Conservation (phyloP, 1,140 invertebrate species). For the Lordiphosa stackelbergi region DNA sequence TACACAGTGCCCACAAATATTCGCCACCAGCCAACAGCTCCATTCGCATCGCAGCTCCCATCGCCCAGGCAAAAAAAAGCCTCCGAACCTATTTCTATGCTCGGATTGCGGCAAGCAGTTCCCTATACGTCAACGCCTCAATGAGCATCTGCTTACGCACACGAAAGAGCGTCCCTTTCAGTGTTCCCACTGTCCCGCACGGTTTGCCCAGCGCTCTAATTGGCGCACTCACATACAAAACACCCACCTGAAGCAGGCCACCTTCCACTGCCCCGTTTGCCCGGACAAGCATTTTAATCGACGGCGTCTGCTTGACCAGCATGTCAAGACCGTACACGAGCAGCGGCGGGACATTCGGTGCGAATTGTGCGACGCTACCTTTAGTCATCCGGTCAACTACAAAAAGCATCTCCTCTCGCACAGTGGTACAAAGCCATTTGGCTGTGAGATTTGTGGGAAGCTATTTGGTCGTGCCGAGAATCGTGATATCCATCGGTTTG, state of each 20-base stretch:
- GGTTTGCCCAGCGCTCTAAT: conserved; percentile 87
- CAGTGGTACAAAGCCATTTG: conserved; percentile 87
- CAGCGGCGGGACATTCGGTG: conserved; percentile 88
- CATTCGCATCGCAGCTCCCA: no score
- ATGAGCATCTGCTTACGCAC: conserved; percentile 89
- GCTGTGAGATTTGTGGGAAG: conserved; percentile 92
- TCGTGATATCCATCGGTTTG: conserved; percentile 89
- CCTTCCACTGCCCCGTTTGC: conserved; percentile 84
- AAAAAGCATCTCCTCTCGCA: conserved; percentile 90
- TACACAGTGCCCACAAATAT: no score
- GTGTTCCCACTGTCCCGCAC: conserved; percentile 88
- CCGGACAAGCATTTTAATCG: conserved; percentile 85
- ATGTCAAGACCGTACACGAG: conserved; percentile 88
- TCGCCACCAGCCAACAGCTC: no score
- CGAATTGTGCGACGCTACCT: conserved; percentile 84
- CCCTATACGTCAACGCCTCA: conserved; percentile 85
- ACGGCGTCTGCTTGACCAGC: conserved; percentile 86
- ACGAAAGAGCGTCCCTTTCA: conserved; percentile 84
- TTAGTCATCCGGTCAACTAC: conserved; percentile 90
- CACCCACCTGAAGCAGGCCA: conserved; percentile 87
- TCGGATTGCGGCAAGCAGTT: conserved; percentile 85
- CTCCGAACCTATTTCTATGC: conserved; percentile 79
- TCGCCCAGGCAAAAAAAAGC: background rate
- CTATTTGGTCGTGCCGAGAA: conserved; percentile 90
- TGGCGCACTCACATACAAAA: conserved; percentile 87